These are phyloP conservation scores for Malthinus flaveolus DNA, from an alignment of 2,888 invertebrate species.

Conservation along the genomic window DNA sequence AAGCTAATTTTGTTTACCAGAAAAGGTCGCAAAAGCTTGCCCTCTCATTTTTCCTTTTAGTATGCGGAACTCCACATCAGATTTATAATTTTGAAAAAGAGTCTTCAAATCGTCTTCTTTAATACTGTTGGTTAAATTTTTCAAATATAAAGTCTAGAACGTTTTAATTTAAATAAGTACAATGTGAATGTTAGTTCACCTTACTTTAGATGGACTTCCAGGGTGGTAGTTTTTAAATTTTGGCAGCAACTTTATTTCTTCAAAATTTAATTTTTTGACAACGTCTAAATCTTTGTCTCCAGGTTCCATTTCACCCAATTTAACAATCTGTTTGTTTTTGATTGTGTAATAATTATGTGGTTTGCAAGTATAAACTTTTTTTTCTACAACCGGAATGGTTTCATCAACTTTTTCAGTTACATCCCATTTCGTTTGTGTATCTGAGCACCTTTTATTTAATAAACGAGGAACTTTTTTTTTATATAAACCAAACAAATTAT, in stretches of 20 bases:
- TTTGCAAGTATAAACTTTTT: constrained; percentile 42
- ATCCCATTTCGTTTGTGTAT: constrained; percentile 52
- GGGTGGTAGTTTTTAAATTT: constrained; percentile 60
- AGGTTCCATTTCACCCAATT: constrained; percentile 41
- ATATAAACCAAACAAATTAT: constrained; percentile 39
- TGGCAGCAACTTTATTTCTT: constrained; percentile 60
- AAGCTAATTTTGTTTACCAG: constrained; percentile 49
- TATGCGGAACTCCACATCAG: constrained; percentile 49
- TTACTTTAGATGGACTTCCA: constrained; percentile 59
- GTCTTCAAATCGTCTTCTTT: constrained; percentile 56
- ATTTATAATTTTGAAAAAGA: constrained; percentile 56
- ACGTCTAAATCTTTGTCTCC: constrained; percentile 53
- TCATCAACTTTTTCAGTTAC: constrained; percentile 44
- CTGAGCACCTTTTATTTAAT: constrained; percentile 18
- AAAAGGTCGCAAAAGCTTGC: constrained; percentile 62
- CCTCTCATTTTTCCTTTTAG: constrained; percentile 63
- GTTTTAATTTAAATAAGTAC: constrained; percentile 8
- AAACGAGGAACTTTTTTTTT: constrained; percentile 5
- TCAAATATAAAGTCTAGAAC: constrained; percentile 59
- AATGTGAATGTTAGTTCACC: background rate
- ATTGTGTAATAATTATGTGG: constrained; percentile 58
- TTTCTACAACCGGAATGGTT: constrained; percentile 17
- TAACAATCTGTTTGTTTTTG: constrained; percentile 57
- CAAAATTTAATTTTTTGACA: constrained; percentile 57
- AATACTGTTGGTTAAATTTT: constrained; percentile 59